Evolutionary conservation across 2,888 invertebrate genomes (phyloP), one percentile per base, ranked within the genome.

Genomic region (Troides helena): DNA sequence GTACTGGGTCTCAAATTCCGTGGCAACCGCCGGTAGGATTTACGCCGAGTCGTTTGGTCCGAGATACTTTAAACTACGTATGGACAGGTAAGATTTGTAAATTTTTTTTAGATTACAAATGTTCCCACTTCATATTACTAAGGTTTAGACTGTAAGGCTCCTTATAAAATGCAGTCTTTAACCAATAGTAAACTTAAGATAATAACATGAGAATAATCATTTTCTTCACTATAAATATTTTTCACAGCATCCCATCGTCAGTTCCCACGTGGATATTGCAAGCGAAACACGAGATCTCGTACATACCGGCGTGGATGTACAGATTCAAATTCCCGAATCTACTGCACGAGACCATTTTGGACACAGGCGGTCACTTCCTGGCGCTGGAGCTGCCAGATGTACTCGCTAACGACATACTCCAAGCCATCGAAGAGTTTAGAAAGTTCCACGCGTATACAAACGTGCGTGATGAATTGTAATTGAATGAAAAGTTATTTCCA

Each of bases 301-400:
- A 93, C 57, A 79, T 84, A n/a, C 91, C 95, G 0, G 93, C 95
- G 64, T 88, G 87, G 66, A 81, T 95, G 39, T 76, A 95, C 14
- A 82, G 85, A 57, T 84, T 89, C 1, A 94, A 92, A 75, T 96
- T 86, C 79, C 78, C 79, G 10, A 95, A 96, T 78, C 75, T 97
- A 12, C 88, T 95, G 18, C 94, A 94, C 62, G 93, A 93, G 75
- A 94, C 92, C 0, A 90, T 94, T 72, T 84, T 94, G 72, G 80
- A 88, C 0, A 82, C 92, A 6, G 96, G 96, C 3, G 97, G 97
- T 0, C 97, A 98, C 84, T 97, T 97, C 87, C 95, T 95, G 0
- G 96, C 96, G 0, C 90, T 96, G 69, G 96, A 98, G 84, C 88
- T 94, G 68, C 96, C 97, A 0, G 79, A 93, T 72, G 75, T 94